Conservation (phyloP, 2,888 invertebrate genomes). For the Germaria angustata region DNA sequence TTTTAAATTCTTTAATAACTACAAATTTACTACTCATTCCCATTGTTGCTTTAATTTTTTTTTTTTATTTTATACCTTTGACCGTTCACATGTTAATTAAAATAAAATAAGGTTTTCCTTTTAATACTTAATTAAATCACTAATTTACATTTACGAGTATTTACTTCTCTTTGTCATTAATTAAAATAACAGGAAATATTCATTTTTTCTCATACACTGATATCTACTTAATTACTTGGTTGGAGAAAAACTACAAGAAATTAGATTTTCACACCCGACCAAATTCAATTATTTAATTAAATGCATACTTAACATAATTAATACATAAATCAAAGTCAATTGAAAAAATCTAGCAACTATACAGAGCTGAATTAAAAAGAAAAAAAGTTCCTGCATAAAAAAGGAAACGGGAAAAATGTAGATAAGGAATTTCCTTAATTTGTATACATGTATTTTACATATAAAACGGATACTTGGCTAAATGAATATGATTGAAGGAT, state of each 20-base stretch:
- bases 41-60: too few species aligned
- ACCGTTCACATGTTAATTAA: too few species aligned
- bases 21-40: too few species aligned
- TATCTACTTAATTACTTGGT: background rate
- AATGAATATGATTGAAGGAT: constrained; percentile 5
- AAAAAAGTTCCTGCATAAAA: background rate
- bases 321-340: constrained; percentile 46
- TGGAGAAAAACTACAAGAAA: background rate
- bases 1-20: too few species aligned
- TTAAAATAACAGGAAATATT: background rate
- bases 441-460: background rate
- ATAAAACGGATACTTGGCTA: background rate
- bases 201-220: background rate
- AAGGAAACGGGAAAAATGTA: background rate
- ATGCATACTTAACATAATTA: constrained; percentile 67
- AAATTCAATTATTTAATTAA: constrained; percentile 68
- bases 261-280: constrained; percentile 54
- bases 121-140: constrained; percentile 37
- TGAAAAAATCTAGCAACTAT: background rate
- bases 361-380: background rate
- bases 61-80: too few species aligned
- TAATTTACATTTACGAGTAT: background rate
- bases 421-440: constrained; percentile 20
- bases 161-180: background rate
- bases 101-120: background rate